Percentiles rank a stretch among this genome's conserved stretches.
Conservation (phyloP, 2,888 invertebrate genomes). For the Acheta domesticus region DNA sequence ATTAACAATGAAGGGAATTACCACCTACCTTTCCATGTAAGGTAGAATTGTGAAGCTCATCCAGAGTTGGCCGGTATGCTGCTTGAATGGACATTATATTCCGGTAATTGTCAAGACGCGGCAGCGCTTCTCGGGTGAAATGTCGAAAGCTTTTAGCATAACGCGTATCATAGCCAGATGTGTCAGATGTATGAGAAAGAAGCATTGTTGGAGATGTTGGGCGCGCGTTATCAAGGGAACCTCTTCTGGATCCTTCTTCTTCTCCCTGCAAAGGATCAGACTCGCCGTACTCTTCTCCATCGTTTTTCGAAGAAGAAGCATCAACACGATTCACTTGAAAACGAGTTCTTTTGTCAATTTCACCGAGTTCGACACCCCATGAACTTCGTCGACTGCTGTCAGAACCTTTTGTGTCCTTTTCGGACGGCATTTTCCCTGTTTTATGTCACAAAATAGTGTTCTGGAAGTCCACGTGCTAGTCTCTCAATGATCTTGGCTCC, state of each 20-base stretch:
- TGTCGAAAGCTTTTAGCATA: constrained; percentile 79
- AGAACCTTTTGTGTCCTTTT: neutral
- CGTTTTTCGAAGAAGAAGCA: constrained; percentile 47
- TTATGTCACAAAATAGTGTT: neutral
- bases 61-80: constrained; percentile 79
- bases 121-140: constrained; percentile 82
- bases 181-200: constrained; percentile 37
- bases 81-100: constrained; percentile 86
- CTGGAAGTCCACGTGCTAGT: neutral
- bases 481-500: neutral
- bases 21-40: constrained; percentile 67
- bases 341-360: constrained; percentile 52
- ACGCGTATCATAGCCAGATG: constrained; percentile 57
- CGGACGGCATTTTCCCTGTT: constrained; percentile 18
- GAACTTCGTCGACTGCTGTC: constrained; percentile 32
- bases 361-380: constrained; percentile 45
- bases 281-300: constrained; percentile 38
- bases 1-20: too few species aligned
- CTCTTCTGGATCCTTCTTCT: constrained; percentile 48
- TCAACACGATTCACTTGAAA: constrained; percentile 62
- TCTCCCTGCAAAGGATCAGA: constrained; percentile 31
- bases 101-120: constrained; percentile 83
- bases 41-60: constrained; percentile 83
- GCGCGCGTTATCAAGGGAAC: constrained; percentile 49
- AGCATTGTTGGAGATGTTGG: constrained; percentile 46